Conservation (phyloP, 2,888 invertebrate species). For the Lasioglossum oenotherae region DNA sequence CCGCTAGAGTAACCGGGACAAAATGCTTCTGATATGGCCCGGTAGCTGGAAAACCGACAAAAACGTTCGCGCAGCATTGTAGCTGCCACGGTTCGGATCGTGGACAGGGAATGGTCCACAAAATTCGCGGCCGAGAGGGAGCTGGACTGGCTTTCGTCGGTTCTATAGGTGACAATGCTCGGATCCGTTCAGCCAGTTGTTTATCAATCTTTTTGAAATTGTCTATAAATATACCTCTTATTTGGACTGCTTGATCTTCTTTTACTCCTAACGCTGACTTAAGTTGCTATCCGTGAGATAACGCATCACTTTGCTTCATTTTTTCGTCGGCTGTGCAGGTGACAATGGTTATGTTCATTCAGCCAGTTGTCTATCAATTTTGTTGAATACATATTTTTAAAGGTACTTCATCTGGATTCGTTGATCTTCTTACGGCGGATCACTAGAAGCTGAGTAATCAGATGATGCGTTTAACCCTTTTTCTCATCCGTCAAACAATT, state of each 20-base stretch:
- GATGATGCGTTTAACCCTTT: too few relatives aligned
- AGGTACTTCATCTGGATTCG: too few relatives aligned
- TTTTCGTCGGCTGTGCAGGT: too few relatives aligned
- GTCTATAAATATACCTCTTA: neutral
- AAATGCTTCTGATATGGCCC: slow-evolving; percentile 74
- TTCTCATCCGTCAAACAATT: too few relatives aligned
- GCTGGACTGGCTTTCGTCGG: neutral
- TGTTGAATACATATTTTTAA: too few relatives aligned
- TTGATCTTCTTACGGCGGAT: too few relatives aligned
- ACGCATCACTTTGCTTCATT: too few relatives aligned
- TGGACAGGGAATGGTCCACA: neutral
- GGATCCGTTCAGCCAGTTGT: neutral
- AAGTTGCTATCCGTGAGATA: too few relatives aligned
- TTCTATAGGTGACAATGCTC: neutral
- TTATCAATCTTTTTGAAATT: neutral
- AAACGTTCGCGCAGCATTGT: slow-evolving; percentile 33
- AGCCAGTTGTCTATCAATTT: too few relatives aligned
- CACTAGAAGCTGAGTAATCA: too few relatives aligned
- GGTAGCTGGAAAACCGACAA: slow-evolving; percentile 59
- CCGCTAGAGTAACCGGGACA: slow-evolving; percentile 80
- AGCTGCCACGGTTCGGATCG: neutral
- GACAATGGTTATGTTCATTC: too few relatives aligned
- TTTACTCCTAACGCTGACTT: too few relatives aligned
- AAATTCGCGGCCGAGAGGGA: neutral
- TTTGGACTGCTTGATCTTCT: neutral